Evolutionary conservation across 1,140 invertebrate genomes (phyloP).

Genomic region (Sminthurides bifidus): DNA sequence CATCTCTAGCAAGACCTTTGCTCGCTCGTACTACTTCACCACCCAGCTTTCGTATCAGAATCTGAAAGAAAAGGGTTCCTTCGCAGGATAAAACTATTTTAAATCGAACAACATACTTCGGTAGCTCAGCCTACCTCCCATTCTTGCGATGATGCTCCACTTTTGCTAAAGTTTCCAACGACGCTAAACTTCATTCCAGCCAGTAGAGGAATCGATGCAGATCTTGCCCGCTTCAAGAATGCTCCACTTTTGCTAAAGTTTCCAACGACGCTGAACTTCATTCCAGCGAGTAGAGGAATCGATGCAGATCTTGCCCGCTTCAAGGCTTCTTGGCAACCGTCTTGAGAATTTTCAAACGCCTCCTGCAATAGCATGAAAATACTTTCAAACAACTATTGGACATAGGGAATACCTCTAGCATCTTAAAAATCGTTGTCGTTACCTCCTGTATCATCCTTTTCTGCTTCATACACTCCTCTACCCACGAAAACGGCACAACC

Average conservation of each 20-base stretch:
- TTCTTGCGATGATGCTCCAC: constrained; percentile 5
- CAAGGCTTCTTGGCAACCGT: too few species aligned
- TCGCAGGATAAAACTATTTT: not conserved
- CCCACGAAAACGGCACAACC: constrained; percentile 23
- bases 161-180: constrained; percentile 1
- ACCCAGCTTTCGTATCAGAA: constrained; percentile 3
- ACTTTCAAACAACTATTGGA: not conserved
- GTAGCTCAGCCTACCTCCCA: constrained; percentile 6
- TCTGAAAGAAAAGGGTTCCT: not conserved
- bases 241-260: constrained; percentile 13
- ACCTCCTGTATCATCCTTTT: constrained; percentile 7
- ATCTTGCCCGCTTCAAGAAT: constrained; percentile 6
- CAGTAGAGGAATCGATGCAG: constrained; percentile 3
- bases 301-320: constrained; percentile 3
- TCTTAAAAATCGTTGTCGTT: not conserved
- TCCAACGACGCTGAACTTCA: constrained; percentile 9
- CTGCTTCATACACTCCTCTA: constrained; percentile 16
- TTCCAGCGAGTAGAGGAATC: constrained; percentile 6
- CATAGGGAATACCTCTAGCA: not conserved
- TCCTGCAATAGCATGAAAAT: constrained; percentile 3
- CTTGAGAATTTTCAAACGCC: constrained; percentile 9
- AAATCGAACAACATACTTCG: not conserved
- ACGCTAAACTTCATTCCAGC: constrained; percentile 11
- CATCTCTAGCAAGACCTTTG: not conserved
- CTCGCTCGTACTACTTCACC: not conserved